Base-by-base conservation (phyloP, 2,888 invertebrate genomes). In the Sarcophaga rosellei region DNA sequence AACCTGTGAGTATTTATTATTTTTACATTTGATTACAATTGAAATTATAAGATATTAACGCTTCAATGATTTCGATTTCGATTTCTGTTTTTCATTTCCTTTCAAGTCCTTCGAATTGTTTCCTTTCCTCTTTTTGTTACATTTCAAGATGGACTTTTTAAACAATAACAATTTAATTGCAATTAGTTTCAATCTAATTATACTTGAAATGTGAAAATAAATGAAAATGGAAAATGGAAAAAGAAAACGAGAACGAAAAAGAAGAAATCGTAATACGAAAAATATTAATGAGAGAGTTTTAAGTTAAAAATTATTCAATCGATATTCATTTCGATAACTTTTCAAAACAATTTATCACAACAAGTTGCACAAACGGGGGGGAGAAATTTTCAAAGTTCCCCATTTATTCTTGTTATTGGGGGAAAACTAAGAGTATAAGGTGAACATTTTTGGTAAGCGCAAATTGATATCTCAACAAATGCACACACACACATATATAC, bases 321-420 rank as follows among this genome's bases (percentile, higher is more conserved):
- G 65, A 76, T 65, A 76, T 76, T 66, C 53, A 66, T 35, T 65
- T 76, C 57, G 35, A 57, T 35, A 66, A 66, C 75, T 66, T 65
- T 20, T 76, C 35, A 66, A 76, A 65, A 66, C 53, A 35, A 76
- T 65, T 76, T 76, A 76, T 76, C 75, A 76, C 65, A 76, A 76
- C 65, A 76, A 76, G 65, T 20, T 5, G 12, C 25, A 66, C 57
- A 65, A 59, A 72, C n/a, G 20, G 11, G 21, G 57, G 4, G 44
- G 76, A 17, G 53, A 53, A 53, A 15, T 53, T 12, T 4, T 53
- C 12, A 53, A 53, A 53, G 5, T 53, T 53, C 5, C 4, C 12
- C 17, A 1, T 53, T 53, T 53, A 15, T 15, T 53, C 4, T 53
- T 53, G 17, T 53, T 53, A 53, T 53, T 53, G 15, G 53, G 17